Percentiles rank a stretch among this genome's conserved stretches.
Evolutionary conservation across 2,888 invertebrate genomes (phyloP).

Genomic region (Schizotus pectinicornis): DNA sequence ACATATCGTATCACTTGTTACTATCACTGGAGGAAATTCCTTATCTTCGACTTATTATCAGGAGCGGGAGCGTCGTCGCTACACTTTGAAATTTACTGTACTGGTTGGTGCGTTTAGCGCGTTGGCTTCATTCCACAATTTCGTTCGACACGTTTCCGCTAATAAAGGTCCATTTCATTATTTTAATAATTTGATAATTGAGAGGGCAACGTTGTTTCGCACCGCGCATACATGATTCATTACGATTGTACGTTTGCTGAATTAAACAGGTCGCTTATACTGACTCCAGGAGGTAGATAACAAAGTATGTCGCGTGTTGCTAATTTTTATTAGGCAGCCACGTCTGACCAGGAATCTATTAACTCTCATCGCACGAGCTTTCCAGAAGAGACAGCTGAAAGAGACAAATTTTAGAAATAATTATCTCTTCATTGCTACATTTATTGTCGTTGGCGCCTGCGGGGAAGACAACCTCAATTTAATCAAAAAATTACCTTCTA

Average conservation of each 20-base stretch:
- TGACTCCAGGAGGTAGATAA: constrained; percentile 1
- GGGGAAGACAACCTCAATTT: too few relatives aligned
- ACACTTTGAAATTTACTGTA: constrained; percentile 19
- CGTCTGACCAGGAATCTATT: too few relatives aligned
- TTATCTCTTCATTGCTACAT: too few relatives aligned
- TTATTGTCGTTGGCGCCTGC: too few relatives aligned
- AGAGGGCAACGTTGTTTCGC: constrained; percentile 3
- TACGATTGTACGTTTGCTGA: constrained; percentile 17
- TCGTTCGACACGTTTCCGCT: constrained; percentile 20
- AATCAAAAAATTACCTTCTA: too few relatives aligned
- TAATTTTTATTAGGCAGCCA: too few relatives aligned
- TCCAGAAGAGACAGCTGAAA: too few relatives aligned
- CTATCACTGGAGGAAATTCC: constrained; percentile 39
- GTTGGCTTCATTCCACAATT: constrained; percentile 7
- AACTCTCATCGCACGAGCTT: too few relatives aligned
- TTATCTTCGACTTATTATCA: constrained; percentile 37
- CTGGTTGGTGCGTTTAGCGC: constrained; percentile 9
- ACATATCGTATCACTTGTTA: constrained; percentile 26
- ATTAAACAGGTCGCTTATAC: constrained; percentile 18
- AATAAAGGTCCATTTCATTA: constrained; percentile 16
- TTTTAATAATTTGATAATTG: constrained; percentile 24
- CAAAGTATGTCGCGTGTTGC: too few relatives aligned
- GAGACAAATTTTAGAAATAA: too few relatives aligned
- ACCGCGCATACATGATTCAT: constrained; percentile 19
- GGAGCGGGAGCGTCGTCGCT: constrained; percentile 20